Evolutionary conservation across 2,113 vertebrate species (phyloP).

Genomic region (Myrmecobius fasciatus): DNA sequence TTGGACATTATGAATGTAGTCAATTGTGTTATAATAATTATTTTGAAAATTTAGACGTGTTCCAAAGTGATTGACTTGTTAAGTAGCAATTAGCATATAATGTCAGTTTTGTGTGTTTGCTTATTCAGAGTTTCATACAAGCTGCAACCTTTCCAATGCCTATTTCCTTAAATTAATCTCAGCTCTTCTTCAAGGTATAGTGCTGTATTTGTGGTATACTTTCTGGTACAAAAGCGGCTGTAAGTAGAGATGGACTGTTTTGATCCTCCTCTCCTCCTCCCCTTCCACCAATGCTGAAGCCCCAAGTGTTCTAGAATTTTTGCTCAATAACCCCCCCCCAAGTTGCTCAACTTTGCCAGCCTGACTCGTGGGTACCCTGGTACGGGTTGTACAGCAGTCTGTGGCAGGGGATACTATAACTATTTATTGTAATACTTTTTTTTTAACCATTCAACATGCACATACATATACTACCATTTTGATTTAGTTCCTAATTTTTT

Average conservation of each 20-base stretch:
- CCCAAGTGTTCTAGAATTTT: neutral
- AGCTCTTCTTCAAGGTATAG: neutral
- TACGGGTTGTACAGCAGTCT: neutral
- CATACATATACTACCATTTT: neutral
- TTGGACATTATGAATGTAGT: no score
- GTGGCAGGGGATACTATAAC: neutral
- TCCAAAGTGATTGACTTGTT: neutral
- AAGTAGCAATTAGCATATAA: neutral
- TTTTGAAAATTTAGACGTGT: neutral
- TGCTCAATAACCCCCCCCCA: neutral
- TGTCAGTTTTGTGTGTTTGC: neutral
- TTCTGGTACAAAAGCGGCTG: neutral
- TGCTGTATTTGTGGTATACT: neutral
- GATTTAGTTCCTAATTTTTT: neutral
- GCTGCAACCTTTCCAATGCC: neutral
- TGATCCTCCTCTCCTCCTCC: neutral
- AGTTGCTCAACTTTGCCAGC: neutral
- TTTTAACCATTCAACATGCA: neutral
- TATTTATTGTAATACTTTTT: neutral
- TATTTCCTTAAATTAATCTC: neutral
- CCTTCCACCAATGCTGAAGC: neutral
- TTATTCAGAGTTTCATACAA: neutral
- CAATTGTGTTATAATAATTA: neutral
- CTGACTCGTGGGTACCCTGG: neutral
- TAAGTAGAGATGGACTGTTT: neutral